Evolutionary conservation across 2,888 invertebrate species (phyloP).

Genomic region (Harmothoe impar): DNA sequence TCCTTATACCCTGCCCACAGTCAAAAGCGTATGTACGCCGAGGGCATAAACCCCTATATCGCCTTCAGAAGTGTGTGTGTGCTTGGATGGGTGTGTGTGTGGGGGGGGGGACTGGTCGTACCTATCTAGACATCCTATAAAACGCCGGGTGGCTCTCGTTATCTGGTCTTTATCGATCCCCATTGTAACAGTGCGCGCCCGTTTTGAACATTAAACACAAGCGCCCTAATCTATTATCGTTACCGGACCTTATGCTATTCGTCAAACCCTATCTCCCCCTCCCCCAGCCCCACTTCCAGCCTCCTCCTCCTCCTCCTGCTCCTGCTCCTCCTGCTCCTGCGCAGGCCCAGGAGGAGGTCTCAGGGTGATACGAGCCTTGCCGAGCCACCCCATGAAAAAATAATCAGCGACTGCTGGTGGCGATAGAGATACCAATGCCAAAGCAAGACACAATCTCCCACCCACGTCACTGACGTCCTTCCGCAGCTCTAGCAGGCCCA

Average conservation of each 20-base stretch:
- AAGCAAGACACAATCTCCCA: background rate
- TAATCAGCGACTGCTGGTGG: background rate
- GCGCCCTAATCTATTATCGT: constrained; percentile 46
- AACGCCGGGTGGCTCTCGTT: background rate
- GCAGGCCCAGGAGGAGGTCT: background rate
- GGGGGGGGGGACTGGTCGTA: background rate
- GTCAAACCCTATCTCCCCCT: constrained; percentile 28
- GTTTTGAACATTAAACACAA: constrained; percentile 41
- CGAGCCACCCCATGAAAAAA: constrained; percentile 20
- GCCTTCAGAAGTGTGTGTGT: no score
- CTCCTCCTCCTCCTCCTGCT: background rate
- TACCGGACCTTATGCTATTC: constrained; percentile 50
- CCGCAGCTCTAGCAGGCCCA: background rate
- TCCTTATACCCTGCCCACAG: no score
- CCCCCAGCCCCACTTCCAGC: background rate
- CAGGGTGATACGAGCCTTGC: no score
- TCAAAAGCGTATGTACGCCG: no score
- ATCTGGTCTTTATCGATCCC: constrained; percentile 18
- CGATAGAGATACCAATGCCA: constrained; percentile 5
- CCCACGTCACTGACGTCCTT: background rate
- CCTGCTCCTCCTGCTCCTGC: background rate
- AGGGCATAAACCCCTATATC: no score
- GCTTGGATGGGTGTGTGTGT: no score
- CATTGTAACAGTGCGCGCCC: constrained; percentile 26
- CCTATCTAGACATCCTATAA: constrained; percentile 19